These are phyloP conservation scores for Oscheius myriophilus DNA, from an alignment of 2,888 invertebrate genomes.

Conservation along the genomic window DNA sequence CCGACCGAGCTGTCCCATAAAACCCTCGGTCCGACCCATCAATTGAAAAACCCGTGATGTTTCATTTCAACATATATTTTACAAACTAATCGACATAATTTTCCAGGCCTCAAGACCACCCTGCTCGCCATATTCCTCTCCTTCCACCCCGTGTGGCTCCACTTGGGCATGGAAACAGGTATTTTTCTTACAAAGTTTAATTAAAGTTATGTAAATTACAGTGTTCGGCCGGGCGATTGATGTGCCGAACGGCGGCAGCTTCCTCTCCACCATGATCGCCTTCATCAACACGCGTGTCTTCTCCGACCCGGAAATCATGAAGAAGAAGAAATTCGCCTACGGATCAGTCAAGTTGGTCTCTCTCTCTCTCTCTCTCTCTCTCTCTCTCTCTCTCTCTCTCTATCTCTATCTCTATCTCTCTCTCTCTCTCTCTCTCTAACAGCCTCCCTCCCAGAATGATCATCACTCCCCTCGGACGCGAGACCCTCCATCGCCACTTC, in stretches of 20 bases:
- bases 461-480: slow-evolving; percentile 38
- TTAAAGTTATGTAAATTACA: background rate
- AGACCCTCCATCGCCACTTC: slow-evolving; percentile 48
- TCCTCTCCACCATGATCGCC: slow-evolving; percentile 26
- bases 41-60: no score
- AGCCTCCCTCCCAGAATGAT: slow-evolving; percentile 29
- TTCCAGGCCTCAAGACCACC: slow-evolving; percentile 44
- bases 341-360: slow-evolving; percentile 49
- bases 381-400: no score
- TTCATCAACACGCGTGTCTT: slow-evolving; percentile 46
- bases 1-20: no score
- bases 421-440: no score
- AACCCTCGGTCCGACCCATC: no score
- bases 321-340: slow-evolving; percentile 48
- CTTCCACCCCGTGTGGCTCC: slow-evolving; percentile 51
- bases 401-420: no score
- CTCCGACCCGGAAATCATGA: slow-evolving; percentile 37
- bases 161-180: slow-evolving; percentile 43
- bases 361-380: background rate
- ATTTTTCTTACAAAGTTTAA: background rate
- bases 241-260: slow-evolving; percentile 15
- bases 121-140: slow-evolving; percentile 48
- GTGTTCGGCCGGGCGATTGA: slow-evolving; percentile 37
- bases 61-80: no score
- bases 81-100: no score